These are phyloP conservation scores for Mamestra configurata DNA, from an alignment of 1,140 invertebrate genomes.

Conservation along the genomic window DNA sequence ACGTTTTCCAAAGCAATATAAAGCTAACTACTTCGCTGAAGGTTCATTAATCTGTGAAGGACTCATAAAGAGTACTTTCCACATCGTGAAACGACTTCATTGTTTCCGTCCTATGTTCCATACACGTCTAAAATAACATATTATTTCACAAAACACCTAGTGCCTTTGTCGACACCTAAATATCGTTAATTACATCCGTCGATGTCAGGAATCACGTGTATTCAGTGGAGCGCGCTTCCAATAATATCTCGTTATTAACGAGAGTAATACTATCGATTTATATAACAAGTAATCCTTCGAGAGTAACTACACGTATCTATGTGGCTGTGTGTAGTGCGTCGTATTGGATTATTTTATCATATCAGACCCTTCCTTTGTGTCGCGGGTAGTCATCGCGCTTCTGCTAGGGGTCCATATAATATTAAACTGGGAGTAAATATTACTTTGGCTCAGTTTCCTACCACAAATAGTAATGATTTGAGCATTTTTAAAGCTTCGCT, in stretches of 20 bases:
- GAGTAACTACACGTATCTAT: background rate
- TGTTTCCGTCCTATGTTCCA: background rate
- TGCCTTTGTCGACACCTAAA: conserved; percentile 12
- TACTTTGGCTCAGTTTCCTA: background rate
- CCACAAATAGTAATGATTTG: background rate
- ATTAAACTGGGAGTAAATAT: conserved; percentile 3
- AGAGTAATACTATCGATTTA: background rate
- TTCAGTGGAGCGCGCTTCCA: background rate
- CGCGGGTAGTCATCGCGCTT: background rate
- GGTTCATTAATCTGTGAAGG: background rate
- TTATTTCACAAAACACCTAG: background rate
- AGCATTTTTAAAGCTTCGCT: background rate
- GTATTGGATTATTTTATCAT: conserved; percentile 32
- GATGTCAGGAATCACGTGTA: conserved; percentile 12
- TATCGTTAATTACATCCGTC: conserved; percentile 39
- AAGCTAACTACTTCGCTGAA: conserved; percentile 10
- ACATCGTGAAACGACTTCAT: background rate
- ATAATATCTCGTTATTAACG: conserved; percentile 17
- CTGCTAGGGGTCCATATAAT: background rate
- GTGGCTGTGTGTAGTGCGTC: too few species aligned
- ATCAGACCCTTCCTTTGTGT: conserved; percentile 7
- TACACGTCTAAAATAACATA: background rate
- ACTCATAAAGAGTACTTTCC: background rate
- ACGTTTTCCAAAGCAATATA: background rate
- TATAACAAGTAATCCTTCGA: conserved; percentile 1